phyloP scores from a whole-genome alignment of 1,140 invertebrate genomes.

The Diplogasteroides magnus region DNA sequence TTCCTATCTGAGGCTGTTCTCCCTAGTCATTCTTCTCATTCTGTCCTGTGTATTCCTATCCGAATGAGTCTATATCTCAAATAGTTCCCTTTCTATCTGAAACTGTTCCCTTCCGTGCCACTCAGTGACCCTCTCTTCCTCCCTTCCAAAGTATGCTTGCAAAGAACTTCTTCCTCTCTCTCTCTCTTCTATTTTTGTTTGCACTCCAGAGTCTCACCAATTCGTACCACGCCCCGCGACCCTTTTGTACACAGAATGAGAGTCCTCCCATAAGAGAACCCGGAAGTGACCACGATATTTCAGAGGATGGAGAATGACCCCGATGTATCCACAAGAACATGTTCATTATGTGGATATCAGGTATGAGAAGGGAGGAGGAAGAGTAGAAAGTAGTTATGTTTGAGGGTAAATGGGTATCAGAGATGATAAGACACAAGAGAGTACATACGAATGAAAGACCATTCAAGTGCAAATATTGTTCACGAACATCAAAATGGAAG shows the following conservation, averaged over 20 bases:
- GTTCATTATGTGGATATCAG: conserved; percentile 54
- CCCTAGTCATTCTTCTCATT: no score
- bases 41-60: no score
- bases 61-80: no score
- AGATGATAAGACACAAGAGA: conserved; percentile 54
- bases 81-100: background rate
- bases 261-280: background rate
- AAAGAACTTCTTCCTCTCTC: background rate
- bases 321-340: conserved; percentile 52
- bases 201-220: no score
- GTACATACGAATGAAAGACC: conserved; percentile 53
- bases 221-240: background rate
- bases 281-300: conserved; percentile 6
- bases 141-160: background rate
- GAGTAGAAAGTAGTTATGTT: background rate
- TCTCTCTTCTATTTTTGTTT: background rate
- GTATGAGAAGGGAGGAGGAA: background rate
- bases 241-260: background rate
- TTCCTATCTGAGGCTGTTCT: no score
- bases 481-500: conserved; percentile 53
- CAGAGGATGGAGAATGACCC: conserved; percentile 52
- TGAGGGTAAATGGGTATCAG: conserved; percentile 52
- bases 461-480: conserved; percentile 55
- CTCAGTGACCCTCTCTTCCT: background rate
- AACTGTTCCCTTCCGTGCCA: background rate